Percentiles rank a stretch among this genome's conserved stretches.
phyloP scores from a whole-genome alignment of 2,797 vertebrate genomes.

The Diglossa cyanea region DNA sequence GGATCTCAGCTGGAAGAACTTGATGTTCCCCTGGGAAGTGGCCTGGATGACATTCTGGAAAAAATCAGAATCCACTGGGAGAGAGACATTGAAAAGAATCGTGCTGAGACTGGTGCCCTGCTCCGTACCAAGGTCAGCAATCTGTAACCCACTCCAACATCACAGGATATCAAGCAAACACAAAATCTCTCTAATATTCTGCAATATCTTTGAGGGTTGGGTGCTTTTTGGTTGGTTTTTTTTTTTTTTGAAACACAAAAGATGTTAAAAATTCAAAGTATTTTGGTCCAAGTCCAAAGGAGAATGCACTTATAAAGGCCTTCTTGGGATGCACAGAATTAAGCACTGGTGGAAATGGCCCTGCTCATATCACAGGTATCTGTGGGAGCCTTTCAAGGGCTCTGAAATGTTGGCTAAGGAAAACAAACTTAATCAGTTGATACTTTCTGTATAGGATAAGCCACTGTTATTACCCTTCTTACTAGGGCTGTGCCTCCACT shows the following conservation, averaged over 20 bases:
- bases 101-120: constrained; percentile 81
- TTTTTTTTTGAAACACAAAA: not conserved
- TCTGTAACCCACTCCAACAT: not conserved
- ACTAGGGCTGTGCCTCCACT: not conserved
- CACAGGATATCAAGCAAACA: not conserved
- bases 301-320: not conserved
- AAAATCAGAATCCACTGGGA: constrained; percentile 91
- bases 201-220: not conserved
- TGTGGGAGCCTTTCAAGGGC: not conserved
- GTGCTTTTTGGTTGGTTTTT: not conserved
- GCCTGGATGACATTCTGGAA: constrained; percentile 88
- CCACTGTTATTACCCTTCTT: not conserved
- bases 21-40: constrained; percentile 81
- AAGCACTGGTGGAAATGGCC: not conserved
- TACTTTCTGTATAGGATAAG: not conserved
- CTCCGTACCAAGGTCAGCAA: constrained; percentile 85
- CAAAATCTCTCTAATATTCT: not conserved
- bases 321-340: not conserved
- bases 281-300: not conserved
- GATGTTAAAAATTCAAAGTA: not conserved
- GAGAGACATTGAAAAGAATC: constrained; percentile 86
- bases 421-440: not conserved
- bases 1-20: constrained; percentile 85
- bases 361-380: not conserved
- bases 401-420: not conserved